Base-by-base conservation (phyloP, 2,888 invertebrate genomes). In the Caenorhabditis wallacei region DNA sequence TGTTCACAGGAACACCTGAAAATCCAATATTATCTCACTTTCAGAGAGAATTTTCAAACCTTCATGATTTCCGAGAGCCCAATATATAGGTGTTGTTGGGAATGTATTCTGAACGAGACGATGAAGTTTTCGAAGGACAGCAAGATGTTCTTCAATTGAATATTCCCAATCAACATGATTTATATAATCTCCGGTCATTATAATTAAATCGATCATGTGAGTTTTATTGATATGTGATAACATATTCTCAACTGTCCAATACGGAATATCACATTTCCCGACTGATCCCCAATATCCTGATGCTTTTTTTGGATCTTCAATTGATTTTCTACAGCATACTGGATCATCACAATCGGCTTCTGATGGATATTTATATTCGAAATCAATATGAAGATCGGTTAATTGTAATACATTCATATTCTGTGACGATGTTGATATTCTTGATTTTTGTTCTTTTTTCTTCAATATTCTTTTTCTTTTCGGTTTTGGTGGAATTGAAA, bases 271-370 rank as follows among this genome's bases (percentile, higher is more conserved):
- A 92, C 98, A 98, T 92, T 96, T 96, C 88, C 97, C 94, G 92
- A 97, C 97, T 92, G 97, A 97, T 13, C 98, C 98, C 97, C 97
- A 98, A 89, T 95, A 95, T 10, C 97, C 97, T 0, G 98, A 97
- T 0, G 85, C 70, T 48, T 80, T 75, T 35, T 63, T 69, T 1
- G 85, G 80, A 11, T 68, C 64, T 18, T 54, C 40, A 2, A 74
- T 54, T 7, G 54, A 53, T 11, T 69, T 37, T n/a, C 92, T 90
- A 92, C 98, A 98, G 92, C 98, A 98, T 0, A 98, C 93, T 0
- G 98, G 98, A 92, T 97, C 96, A 83, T 95, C 95, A 92, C 98
- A 98, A 84, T 96, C 95, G 0, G 97, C 97, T 92, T 97, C 97
- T 8, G 96, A 94, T 86, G 93, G 93, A 11, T 95, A 96, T 82